Percentiles rank a stretch among this genome's conserved stretches.
phyloP scores from a whole-genome alignment of 1,140 invertebrate genomes.

The Parasteatoda tepidariorum region DNA sequence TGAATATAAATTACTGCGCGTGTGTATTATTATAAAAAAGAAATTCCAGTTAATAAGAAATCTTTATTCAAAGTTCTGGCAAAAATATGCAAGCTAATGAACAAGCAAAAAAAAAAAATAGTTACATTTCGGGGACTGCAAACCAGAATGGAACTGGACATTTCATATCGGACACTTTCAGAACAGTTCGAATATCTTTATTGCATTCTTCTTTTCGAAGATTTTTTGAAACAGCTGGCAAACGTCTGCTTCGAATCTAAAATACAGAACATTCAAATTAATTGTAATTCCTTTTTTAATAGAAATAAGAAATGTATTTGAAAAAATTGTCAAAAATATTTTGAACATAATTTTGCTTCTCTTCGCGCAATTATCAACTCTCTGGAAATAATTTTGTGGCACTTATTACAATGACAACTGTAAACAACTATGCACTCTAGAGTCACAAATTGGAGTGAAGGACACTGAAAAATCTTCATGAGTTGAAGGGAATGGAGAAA shows the following conservation, averaged over 20 bases:
- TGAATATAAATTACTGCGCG: neutral
- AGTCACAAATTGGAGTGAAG: no score
- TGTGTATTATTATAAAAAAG: neutral
- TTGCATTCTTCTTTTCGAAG: neutral
- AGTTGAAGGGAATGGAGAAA: no score
- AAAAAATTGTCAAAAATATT: no score
- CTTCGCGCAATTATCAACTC: no score
- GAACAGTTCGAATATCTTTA: neutral
- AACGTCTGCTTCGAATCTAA: neutral
- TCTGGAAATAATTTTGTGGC: no score
- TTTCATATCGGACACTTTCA: neutral
- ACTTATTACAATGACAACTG: no score
- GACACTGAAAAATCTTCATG: no score
- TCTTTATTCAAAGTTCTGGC: neutral
- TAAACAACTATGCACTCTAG: no score
- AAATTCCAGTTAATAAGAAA: neutral
- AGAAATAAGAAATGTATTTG: no score
- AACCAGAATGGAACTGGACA: slow-evolving; percentile 7
- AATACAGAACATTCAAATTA: neutral
- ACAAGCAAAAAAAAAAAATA: neutral
- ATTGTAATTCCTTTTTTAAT: no score
- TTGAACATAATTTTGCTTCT: no score
- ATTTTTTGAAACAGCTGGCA: neutral
- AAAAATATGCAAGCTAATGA: neutral
- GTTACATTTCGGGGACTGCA: neutral